Percentiles rank a stretch among this genome's conserved stretches.
phyloP scores from a whole-genome alignment of 2,113 vertebrate species.

The Talpa occidentalis region DNA sequence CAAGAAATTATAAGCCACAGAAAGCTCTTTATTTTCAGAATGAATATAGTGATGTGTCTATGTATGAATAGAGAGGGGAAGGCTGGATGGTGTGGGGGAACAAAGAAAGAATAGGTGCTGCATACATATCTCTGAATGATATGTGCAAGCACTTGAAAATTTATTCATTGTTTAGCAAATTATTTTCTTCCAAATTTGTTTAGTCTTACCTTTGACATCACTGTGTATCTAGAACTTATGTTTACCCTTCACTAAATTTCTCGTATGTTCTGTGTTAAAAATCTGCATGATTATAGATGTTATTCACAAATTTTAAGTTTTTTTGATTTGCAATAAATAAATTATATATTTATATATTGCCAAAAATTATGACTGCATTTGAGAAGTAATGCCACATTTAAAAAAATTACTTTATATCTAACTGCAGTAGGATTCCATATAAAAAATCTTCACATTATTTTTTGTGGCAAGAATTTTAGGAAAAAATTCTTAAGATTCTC shows the following conservation, averaged over 20 bases:
- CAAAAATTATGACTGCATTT: not conserved
- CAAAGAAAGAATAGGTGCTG: not conserved
- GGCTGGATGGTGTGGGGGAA: not conserved
- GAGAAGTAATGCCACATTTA: not conserved
- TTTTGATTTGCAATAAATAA: not conserved
- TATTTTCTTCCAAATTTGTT: not conserved
- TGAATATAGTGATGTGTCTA: not conserved
- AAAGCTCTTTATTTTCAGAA: not conserved
- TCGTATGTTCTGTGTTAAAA: not conserved
- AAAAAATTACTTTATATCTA: not conserved
- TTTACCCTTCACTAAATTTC: conserved; percentile 1
- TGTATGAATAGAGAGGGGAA: not conserved
- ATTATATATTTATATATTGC: not conserved
- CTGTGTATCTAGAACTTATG: conserved; percentile 11
- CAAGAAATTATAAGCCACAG: not conserved
- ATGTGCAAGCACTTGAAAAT: not conserved
- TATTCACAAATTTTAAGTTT: not conserved
- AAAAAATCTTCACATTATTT: not conserved
- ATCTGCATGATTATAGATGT: not conserved
- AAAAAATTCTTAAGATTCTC: not conserved
- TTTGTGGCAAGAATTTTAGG: not conserved
- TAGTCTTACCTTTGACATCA: not conserved
- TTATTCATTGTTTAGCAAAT: not conserved
- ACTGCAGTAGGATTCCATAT: not conserved
- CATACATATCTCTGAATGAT: not conserved